Base-by-base conservation (phyloP, 2,797 vertebrate species). In the Poeciliopsis turneri region DNA sequence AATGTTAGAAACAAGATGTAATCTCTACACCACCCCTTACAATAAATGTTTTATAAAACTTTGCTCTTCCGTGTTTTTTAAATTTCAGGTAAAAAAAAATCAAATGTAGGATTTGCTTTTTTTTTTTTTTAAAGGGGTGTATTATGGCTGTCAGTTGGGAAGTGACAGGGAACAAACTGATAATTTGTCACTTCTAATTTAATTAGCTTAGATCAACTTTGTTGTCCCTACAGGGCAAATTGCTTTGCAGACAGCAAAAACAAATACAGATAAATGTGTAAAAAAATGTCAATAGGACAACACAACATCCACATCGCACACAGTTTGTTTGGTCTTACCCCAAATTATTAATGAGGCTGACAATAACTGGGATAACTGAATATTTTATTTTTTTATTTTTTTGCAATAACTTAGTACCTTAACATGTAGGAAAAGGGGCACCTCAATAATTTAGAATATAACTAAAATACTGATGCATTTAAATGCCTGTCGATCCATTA, bases 11-110 rank as follows among this genome's bases (percentile, higher is more conserved):
- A 82, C 70, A 77, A 73, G 39, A 74, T 69, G 81, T 78, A 77
- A 81, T 43, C 53, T 66, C 69, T 66, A 82, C 30, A 51, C 49
- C 80, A 73, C 61, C 76, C 80, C 85, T 83, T 64, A 78, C 85
- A 92, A 90, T 90, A 92, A 88, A 88, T 73, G 30, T 91, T 77
- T 88, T 84, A 84, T 82, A 82, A 82, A 76, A 78, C 10, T 69
- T 49, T 51, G 36, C 59, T 75, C 55, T 72, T 80, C 2, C 46
- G 1, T 57, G 49, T 82, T 78, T 59, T 59, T 72, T 12, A 46
- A 59, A 36, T 46, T 30, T 43, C 11, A 30, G 8, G 9, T 68
- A 18, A 68, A 51, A 23, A 23, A 49, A 20, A 18, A 49, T 0
- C n/a, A 39, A 10, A 41, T 12, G 2, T 23, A 23, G 36, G 36